These are phyloP conservation scores for Xiphorhynchus elegans DNA, from an alignment of 2,113 vertebrate genomes.

Conservation along the genomic window DNA sequence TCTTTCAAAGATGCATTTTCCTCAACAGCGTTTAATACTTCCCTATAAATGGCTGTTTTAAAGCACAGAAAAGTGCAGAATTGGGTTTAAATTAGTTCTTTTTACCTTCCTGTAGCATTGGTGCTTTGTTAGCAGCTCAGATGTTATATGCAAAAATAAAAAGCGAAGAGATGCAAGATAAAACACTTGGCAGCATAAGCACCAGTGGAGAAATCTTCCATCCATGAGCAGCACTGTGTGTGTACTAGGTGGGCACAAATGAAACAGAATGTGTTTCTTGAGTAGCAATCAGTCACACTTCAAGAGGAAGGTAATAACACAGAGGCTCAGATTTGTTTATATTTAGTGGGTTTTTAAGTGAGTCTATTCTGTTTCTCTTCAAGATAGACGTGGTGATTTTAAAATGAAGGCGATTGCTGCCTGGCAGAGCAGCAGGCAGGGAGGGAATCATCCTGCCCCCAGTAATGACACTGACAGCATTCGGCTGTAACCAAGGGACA, in stretches of 20 bases:
- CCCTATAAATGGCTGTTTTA: background rate
- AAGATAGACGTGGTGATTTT: background rate
- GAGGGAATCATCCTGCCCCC: background rate
- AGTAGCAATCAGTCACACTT: background rate
- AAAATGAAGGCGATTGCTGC: background rate
- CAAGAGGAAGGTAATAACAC: background rate
- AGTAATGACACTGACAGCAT: background rate
- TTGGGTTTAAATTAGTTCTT: background rate
- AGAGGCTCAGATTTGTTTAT: background rate
- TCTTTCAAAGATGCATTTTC: background rate
- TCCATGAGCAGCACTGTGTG: background rate
- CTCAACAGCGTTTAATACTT: background rate
- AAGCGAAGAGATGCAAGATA: background rate
- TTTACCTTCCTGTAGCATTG: background rate
- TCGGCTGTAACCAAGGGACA: background rate
- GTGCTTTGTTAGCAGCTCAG: background rate
- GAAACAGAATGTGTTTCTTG: background rate
- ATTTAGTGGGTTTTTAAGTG: background rate
- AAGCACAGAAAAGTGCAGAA: background rate
- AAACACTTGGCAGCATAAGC: background rate
- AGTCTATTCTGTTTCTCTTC: background rate
- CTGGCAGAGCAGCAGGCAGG: background rate
- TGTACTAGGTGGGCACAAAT: background rate
- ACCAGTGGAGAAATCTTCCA: background rate
- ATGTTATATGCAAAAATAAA: constrained; percentile 13